These are phyloP conservation scores for Bombus affinis DNA, from an alignment of 1,140 invertebrate genomes.

Conservation along the genomic window DNA sequence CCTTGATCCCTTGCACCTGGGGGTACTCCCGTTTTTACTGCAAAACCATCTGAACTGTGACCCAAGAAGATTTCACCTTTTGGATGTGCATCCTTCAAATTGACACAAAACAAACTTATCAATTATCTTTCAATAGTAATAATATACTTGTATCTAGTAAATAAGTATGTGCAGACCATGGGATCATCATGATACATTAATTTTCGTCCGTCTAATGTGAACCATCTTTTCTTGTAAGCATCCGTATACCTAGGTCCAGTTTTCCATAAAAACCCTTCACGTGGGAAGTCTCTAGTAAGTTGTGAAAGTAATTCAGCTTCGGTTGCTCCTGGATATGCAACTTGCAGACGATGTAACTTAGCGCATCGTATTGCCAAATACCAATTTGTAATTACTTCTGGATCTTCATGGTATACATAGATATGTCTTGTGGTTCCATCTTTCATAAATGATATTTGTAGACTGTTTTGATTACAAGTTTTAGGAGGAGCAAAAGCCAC, in stretches of 20 bases:
- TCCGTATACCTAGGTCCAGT: constrained; percentile 91
- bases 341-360: constrained; percentile 91
- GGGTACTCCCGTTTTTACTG: constrained; percentile 85
- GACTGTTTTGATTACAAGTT: constrained; percentile 89
- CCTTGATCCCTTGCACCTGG: constrained; percentile 88
- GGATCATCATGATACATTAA: constrained; percentile 96
- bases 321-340: constrained; percentile 91
- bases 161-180: constrained; percentile 80
- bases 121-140: constrained; percentile 2
- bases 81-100: constrained; percentile 89
- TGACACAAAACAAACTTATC: constrained; percentile 19
- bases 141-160: not conserved
- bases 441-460: constrained; percentile 93
- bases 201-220: constrained; percentile 93
- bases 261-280: constrained; percentile 95
- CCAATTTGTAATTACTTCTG: constrained; percentile 94
- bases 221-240: constrained; percentile 93
- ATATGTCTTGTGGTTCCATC: constrained; percentile 93
- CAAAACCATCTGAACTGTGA: constrained; percentile 89
- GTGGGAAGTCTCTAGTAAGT: constrained; percentile 90
- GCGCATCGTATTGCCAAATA: constrained; percentile 94
- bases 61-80: constrained; percentile 96
- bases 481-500: constrained; percentile 93
- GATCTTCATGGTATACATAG: constrained; percentile 93
- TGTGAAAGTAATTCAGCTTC: constrained; percentile 89